phyloP scores from a whole-genome alignment of 1,140 invertebrate species.

The Drosophila equinoxialis region DNA sequence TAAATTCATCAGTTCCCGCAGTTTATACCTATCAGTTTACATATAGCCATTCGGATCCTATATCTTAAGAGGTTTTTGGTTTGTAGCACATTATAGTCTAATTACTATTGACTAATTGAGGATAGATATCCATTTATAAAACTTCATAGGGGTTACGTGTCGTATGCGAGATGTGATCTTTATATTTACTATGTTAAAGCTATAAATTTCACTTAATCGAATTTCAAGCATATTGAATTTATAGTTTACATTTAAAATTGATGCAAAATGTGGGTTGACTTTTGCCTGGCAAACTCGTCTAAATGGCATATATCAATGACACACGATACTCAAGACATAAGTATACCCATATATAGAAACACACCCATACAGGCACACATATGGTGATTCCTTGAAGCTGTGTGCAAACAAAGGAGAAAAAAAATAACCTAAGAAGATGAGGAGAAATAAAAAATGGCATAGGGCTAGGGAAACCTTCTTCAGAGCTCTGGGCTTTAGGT shows the following conservation, averaged over 20 bases:
- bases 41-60: too few relatives aligned
- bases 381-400: conserved; percentile 36
- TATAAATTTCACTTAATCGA: not conserved
- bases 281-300: not conserved
- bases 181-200: not conserved
- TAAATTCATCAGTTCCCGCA: too few relatives aligned
- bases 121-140: too few relatives aligned
- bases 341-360: conserved; percentile 1
- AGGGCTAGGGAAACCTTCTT: conserved; percentile 32
- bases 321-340: conserved; percentile 14
- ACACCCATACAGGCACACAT: not conserved
- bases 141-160: not conserved
- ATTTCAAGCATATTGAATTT: conserved; percentile 4
- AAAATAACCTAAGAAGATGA: conserved; percentile 21
- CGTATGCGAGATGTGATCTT: not conserved
- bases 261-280: conserved; percentile 8
- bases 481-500: conserved; percentile 41
- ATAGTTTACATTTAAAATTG: not conserved
- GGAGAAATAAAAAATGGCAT: conserved; percentile 16
- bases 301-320: conserved; percentile 52
- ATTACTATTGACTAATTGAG: too few relatives aligned
- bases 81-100: too few relatives aligned
- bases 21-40: too few relatives aligned
- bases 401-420: conserved; percentile 39
- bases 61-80: too few relatives aligned